These are phyloP conservation scores for Cassiopea andromeda DNA, from an alignment of 30 jellyfish, hydroid and myxozoan species.

Conservation along the genomic window DNA sequence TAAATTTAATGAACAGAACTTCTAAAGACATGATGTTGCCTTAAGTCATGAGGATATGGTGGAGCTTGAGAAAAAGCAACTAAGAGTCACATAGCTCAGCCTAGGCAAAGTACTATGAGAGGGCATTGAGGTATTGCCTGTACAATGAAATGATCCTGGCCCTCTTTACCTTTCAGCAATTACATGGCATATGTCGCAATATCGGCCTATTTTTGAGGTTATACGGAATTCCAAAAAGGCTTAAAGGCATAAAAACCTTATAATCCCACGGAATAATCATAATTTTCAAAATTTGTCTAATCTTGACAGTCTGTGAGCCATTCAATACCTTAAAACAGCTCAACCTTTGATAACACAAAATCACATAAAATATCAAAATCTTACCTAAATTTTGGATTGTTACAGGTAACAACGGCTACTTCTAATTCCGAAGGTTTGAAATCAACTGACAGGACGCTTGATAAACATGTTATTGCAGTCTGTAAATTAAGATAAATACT, in stretches of 20 bases:
- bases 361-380: not conserved
- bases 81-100: no score
- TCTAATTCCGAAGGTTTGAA: conserved; percentile 97
- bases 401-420: conserved; percentile 83
- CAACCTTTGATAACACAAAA: not conserved
- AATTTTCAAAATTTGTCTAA: not conserved
- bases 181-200: not conserved
- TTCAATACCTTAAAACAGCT: not conserved
- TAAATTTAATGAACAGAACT: no score
- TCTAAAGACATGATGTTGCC: no score
- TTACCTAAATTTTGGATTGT: conserved; percentile 80
- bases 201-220: not conserved
- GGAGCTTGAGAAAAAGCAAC: no score
- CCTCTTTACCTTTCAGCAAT: not conserved
- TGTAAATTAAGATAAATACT: conserved; percentile 32
- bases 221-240: not conserved
- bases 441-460: conserved; percentile 94
- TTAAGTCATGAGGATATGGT: no score
- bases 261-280: not conserved
- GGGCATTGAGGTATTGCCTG: not conserved
- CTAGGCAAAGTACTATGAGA: no score
- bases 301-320: not conserved
- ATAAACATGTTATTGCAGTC: conserved; percentile 97
- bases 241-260: not conserved
- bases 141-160: not conserved